Percentiles rank a stretch among this genome's conserved stretches.
Conservation (phyloP, 2,888 invertebrate genomes). For the Branchinecta sandiegonensis region DNA sequence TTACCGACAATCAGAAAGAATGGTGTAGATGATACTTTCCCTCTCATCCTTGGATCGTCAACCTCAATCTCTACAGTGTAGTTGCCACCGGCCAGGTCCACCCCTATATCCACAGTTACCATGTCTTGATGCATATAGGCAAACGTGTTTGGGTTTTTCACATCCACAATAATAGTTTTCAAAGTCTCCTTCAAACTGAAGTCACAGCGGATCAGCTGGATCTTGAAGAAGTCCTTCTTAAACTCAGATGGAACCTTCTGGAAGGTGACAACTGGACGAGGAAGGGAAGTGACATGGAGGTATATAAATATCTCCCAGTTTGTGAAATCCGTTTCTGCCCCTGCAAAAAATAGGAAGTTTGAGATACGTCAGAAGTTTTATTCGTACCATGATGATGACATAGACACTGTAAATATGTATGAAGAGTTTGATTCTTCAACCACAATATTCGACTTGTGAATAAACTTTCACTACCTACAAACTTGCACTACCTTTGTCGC, state of each 20-base stretch:
- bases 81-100: neutral
- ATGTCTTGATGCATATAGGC: neutral
- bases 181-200: neutral
- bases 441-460: no score
- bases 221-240: neutral
- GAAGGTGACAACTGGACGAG: neutral
- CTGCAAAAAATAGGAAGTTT: neutral
- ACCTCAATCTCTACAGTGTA: slow-evolving; percentile 1
- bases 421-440: no score
- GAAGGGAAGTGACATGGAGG: neutral
- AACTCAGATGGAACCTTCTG: neutral
- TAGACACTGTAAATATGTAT: no score
- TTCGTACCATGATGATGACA: no score
- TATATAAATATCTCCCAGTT: neutral
- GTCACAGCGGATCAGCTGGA: neutral
- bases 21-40: neutral
- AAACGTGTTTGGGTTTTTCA: slow-evolving; percentile 2
- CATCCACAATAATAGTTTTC: slow-evolving; percentile 12
- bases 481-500: no score
- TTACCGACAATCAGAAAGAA: slow-evolving; percentile 11
- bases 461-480: no score
- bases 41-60: neutral
- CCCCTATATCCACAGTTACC: neutral
- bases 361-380: no score
- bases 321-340: neutral